Evolutionary conservation across 2,797 vertebrate genomes (phyloP).

Genomic region (Centroberyx gerrardi): DNA sequence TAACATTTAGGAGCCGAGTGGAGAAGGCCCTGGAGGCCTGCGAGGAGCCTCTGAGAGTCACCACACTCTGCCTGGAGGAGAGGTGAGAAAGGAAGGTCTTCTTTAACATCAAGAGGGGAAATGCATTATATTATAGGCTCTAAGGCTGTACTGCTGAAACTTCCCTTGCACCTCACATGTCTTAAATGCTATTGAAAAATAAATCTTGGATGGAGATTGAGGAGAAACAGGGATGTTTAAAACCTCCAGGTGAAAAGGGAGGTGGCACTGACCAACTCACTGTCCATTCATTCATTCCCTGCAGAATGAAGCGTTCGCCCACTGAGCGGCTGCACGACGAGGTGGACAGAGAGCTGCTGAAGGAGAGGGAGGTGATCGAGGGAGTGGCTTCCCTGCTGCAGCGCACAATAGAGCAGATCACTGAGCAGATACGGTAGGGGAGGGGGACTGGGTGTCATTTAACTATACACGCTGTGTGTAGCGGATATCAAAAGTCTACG

Average conservation of each 20-base stretch:
- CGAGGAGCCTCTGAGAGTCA: conserved; percentile 85
- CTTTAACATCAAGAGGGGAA: neutral
- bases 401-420: conserved; percentile 87
- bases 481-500: neutral
- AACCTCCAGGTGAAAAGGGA: neutral
- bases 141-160: too few species aligned
- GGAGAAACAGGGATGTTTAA: neutral
- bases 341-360: conserved; percentile 89
- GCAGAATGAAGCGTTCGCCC: conserved; percentile 86
- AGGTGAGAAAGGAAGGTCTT: conserved; percentile 81
- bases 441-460: too few species aligned
- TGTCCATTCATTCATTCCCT: neutral
- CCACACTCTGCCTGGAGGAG: conserved; percentile 87
- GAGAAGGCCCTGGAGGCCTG: conserved; percentile 87
- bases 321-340: conserved; percentile 89
- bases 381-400: conserved; percentile 85
- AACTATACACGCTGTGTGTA: neutral
- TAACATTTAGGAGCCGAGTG: conserved; percentile 83
- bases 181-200: too few species aligned
- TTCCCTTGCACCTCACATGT: too few species aligned
- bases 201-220: neutral
- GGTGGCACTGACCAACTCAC: neutral
- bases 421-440: conserved; percentile 91
- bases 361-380: conserved; percentile 87
- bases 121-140: too few species aligned